Evolutionary conservation across 1,140 invertebrate genomes (phyloP).

Genomic region (Dendroctonus valens): DNA sequence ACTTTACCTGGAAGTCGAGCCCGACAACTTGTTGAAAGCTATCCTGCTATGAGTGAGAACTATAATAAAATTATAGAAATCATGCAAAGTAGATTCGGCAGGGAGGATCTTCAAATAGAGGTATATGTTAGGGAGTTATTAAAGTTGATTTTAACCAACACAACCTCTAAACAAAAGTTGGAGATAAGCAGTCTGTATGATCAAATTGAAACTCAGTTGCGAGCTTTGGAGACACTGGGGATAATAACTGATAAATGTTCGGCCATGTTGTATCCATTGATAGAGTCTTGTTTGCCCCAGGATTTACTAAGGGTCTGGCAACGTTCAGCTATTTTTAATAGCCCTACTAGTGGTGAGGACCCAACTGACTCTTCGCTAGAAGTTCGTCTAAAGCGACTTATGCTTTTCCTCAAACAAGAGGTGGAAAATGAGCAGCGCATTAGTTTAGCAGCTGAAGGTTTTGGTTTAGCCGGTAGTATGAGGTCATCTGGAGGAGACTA

Average conservation of each 20-base stretch:
- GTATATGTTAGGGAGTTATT: too few species aligned
- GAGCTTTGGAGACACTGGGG: constrained; percentile 30
- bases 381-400: constrained; percentile 4
- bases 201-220: too few species aligned
- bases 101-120: too few species aligned
- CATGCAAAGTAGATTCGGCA: too few species aligned
- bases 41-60: too few species aligned
- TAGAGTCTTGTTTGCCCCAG: constrained; percentile 12
- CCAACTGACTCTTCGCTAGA: background rate
- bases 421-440: constrained; percentile 16
- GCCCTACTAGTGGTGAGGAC: background rate
- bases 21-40: too few species aligned
- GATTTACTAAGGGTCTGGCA: constrained; percentile 10
- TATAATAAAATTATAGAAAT: too few species aligned
- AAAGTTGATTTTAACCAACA: too few species aligned
- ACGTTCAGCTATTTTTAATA: constrained; percentile 12
- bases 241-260: constrained; percentile 9
- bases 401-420: constrained; percentile 10
- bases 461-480: constrained; percentile 9
- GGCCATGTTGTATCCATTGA: constrained; percentile 34
- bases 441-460: constrained; percentile 5
- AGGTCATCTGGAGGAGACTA: too few species aligned
- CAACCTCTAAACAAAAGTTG: too few species aligned
- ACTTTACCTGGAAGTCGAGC: too few species aligned
- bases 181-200: too few species aligned